Conservation (phyloP, 2,797 vertebrate species). For the Ptychadena robeensis region DNA sequence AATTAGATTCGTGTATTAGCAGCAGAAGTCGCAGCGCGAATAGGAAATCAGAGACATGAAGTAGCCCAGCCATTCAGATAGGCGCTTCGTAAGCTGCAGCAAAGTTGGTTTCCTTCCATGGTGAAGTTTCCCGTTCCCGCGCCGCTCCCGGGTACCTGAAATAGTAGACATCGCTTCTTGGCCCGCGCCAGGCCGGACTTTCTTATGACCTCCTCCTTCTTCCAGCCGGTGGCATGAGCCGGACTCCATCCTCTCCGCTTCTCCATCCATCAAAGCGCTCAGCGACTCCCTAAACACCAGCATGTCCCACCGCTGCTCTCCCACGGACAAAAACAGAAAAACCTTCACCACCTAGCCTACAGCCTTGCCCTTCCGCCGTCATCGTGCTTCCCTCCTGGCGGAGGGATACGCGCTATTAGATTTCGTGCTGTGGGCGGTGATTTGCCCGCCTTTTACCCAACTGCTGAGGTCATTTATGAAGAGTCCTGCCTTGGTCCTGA, state of each 20-base stretch:
- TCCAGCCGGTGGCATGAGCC: conserved; percentile 79
- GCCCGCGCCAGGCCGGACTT: conserved; percentile 74
- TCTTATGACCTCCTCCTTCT: conserved; percentile 78
- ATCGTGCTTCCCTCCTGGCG: background rate
- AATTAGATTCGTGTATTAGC: too few species aligned
- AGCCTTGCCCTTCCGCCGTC: background rate
- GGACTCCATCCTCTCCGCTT: conserved; percentile 78
- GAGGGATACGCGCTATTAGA: conserved; percentile 28
- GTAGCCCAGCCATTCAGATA: background rate
- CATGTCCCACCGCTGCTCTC: background rate
- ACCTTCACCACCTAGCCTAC: background rate
- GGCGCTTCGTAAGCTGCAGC: background rate
- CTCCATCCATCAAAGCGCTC: conserved; percentile 72
- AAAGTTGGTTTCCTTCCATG: conserved; percentile 2
- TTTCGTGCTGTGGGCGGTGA: background rate
- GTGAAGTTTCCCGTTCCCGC: background rate
- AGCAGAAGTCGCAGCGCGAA: too few species aligned
- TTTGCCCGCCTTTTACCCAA: background rate
- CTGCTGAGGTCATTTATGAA: too few species aligned
- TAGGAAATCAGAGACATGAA: too few species aligned
- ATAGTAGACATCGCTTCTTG: conserved; percentile 73
- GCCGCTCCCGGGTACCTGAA: conserved; percentile 65
- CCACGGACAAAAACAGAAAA: background rate
- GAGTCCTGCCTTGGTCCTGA: background rate
- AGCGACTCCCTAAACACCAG: too few species aligned